Evolutionary conservation across 2,888 invertebrate species (phyloP).

Genomic region (Apantesis nais): DNA sequence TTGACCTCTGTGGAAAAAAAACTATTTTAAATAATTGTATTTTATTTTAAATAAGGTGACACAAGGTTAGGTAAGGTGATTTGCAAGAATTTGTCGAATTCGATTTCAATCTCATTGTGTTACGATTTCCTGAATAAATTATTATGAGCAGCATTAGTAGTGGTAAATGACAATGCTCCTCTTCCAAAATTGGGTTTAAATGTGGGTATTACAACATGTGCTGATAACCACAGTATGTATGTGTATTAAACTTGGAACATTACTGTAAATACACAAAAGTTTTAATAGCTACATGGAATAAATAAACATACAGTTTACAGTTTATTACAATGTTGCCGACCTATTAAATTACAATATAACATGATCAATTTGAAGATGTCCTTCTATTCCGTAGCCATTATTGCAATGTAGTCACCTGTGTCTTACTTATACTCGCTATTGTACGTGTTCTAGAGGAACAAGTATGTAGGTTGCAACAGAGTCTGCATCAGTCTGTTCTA

Average conservation of each 20-base stretch:
- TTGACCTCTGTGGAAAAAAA: slow-evolving; percentile 69
- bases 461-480: slow-evolving; percentile 31
- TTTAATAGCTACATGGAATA: not conserved
- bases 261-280: not conserved
- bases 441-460: slow-evolving; percentile 14
- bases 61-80: too few species aligned
- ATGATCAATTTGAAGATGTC: slow-evolving; percentile 2
- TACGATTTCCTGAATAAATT: too few species aligned
- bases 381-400: not conserved
- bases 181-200: not conserved
- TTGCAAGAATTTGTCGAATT: not conserved
- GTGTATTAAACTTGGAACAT: not conserved
- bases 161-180: not conserved
- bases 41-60: not conserved
- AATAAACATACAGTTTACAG: not conserved
- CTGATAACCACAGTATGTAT: too few species aligned
- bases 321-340: not conserved
- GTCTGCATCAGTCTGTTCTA: slow-evolving; percentile 12
- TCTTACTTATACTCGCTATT: slow-evolving; percentile 7
- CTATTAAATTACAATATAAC: not conserved
- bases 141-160: not conserved
- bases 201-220: too few species aligned
- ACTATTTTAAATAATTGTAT: not conserved
- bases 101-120: too few species aligned
- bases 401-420: slow-evolving; percentile 18